Evolutionary conservation across 2,113 vertebrate species (phyloP), one percentile per base, ranked within the genome.

Genomic region (Cariama cristata): DNA sequence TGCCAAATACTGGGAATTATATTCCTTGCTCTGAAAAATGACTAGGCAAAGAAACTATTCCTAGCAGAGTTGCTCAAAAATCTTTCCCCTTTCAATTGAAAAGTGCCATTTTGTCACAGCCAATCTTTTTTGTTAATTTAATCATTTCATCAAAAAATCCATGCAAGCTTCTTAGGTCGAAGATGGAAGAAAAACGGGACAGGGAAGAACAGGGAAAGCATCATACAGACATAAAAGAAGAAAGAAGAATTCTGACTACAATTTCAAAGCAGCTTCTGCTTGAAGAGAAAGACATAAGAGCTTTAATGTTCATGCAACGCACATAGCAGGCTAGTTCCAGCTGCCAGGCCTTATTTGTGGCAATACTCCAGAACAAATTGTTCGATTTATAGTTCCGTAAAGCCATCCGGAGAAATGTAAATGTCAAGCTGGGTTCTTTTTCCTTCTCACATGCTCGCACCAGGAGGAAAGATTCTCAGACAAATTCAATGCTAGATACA

Each of bases 301-400:
- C 71, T 91, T 82, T 93, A 87, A 86, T 21, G 84, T 38, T 94
- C 77, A 73, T 71, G 53, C 86, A 77, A 69, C 11, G 28, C 81
- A 58, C 86, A 90, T 15, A 82, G 45, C 58, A 93, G 80, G 49
- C 45, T 56, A 60, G 86, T 69, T 95, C 66, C 84, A 95, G 84
- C 80, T 93, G 80, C 91, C 94, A 91, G 86, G 32, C 75, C 63
- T 94, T 89, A 62, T 79, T 94, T 94, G 91, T 63, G 67, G 80
- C 79, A 92, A 73, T 23, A 26, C 38, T 87, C 66, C 94, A 93
- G 69, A 94, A 94, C 79, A 96, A 91, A 87, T 35, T 27, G 66
- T 81, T 91, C 26, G 0, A 85, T 3, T 90, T 79, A 83, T 22
- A 58, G 91, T 12, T 79, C 77, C 5, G 2, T 44, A 91, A 95